These are phyloP conservation scores for Tubulanus polymorphus DNA, from an alignment of 2,888 invertebrate species.

Conservation along the genomic window DNA sequence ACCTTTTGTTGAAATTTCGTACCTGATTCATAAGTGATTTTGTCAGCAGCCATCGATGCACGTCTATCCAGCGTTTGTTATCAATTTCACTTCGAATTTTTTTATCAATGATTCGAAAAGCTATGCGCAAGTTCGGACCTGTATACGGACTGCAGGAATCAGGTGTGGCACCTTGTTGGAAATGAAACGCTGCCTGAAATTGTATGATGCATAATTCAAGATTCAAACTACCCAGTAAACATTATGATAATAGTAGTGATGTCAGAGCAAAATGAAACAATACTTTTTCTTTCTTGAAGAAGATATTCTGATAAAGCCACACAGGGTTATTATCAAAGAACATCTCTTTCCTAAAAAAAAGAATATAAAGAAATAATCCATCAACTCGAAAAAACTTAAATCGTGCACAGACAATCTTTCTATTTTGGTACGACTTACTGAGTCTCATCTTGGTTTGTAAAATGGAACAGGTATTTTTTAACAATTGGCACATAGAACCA, in stretches of 20 bases:
- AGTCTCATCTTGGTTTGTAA: slow-evolving; percentile 33
- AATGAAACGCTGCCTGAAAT: slow-evolving; percentile 43
- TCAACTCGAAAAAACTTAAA: background rate
- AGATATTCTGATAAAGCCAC: slow-evolving; percentile 37
- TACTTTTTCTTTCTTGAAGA: slow-evolving; percentile 38
- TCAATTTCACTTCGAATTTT: slow-evolving; percentile 24
- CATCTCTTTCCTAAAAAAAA: slow-evolving; percentile 25
- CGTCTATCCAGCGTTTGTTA: slow-evolving; percentile 35
- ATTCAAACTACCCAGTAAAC: too few species aligned
- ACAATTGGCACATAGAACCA: slow-evolving; percentile 42
- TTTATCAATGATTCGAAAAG: slow-evolving; percentile 26
- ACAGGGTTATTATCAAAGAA: slow-evolving; percentile 35
- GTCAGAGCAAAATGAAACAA: too few species aligned
- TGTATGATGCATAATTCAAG: background rate
- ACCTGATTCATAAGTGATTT: slow-evolving; percentile 38
- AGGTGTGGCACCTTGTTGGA: slow-evolving; percentile 39
- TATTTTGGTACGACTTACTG: slow-evolving; percentile 25
- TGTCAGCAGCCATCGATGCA: slow-evolving; percentile 34
- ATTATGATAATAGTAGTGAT: too few species aligned
- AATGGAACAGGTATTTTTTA: slow-evolving; percentile 42
- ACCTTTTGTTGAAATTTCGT: background rate
- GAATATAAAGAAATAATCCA: background rate
- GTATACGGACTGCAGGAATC: slow-evolving; percentile 38
- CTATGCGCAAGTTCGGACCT: slow-evolving; percentile 27
- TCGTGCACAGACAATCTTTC: background rate